These are phyloP conservation scores for Planococcus citri DNA, from an alignment of 1,140 invertebrate genomes.

Conservation along the genomic window DNA sequence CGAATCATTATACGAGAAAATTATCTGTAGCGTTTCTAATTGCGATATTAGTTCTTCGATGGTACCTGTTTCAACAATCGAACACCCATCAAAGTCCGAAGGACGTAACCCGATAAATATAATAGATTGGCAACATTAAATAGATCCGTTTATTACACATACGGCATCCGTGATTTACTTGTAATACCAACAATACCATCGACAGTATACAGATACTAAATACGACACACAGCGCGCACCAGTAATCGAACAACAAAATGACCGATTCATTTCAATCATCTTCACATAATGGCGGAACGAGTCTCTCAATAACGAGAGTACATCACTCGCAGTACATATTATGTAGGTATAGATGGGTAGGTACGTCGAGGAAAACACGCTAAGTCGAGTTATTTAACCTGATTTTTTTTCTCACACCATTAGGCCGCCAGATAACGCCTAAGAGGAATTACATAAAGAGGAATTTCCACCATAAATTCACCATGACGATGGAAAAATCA, in stretches of 20 bases:
- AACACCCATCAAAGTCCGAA: not conserved
- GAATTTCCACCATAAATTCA: too few species aligned
- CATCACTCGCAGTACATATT: not conserved
- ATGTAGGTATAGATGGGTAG: too few species aligned
- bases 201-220: too few species aligned
- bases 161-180: not conserved
- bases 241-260: not conserved
- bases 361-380: too few species aligned
- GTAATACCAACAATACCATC: conserved; percentile 7
- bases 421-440: too few species aligned
- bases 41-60: not conserved
- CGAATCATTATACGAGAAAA: not conserved
- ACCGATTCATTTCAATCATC: not conserved
- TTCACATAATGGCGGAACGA: not conserved
- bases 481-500: too few species aligned
- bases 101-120: not conserved
- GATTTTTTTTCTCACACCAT: conserved; percentile 2
- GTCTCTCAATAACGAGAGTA: not conserved
- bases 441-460: too few species aligned
- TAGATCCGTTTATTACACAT: conserved; percentile 2
- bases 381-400: not conserved
- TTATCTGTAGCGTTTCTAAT: not conserved
- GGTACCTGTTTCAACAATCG: conserved; percentile 1
- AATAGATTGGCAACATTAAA: not conserved
- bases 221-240: not conserved